Evolutionary conservation across 2,113 vertebrate species (phyloP).

Genomic region (Alces alces): DNA sequence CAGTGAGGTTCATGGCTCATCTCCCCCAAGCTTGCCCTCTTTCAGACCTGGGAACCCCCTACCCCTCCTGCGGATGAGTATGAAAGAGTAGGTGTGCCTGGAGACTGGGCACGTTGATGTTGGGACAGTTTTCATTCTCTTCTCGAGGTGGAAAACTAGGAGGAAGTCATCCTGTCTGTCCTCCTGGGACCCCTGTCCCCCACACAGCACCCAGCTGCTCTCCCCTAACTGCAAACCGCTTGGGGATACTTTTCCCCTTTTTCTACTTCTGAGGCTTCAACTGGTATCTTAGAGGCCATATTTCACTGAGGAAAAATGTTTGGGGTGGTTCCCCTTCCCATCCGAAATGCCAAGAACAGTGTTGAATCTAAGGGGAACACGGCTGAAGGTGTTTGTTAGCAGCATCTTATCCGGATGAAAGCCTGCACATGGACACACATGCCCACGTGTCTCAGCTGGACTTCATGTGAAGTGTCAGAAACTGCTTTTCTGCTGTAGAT

Average conservation of each 20-base stretch:
- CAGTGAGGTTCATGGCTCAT: accelerated
- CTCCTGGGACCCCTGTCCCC: not conserved
- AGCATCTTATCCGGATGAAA: too few relatives aligned
- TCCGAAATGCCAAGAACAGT: not conserved
- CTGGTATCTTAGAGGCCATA: not conserved
- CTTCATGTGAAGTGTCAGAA: not conserved
- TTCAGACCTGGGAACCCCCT: accelerated
- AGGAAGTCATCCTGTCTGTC: not conserved
- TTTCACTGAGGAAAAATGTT: not conserved
- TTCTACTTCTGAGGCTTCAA: not conserved
- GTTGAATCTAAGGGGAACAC: accelerated
- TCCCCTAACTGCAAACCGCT: not conserved
- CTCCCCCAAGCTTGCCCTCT: accelerated
- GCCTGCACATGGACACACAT: accelerated
- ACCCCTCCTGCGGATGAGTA: accelerated
- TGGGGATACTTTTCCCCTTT: not conserved
- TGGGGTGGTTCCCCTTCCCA: not conserved
- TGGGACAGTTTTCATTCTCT: accelerated
- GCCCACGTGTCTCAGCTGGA: not conserved
- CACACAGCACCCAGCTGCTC: accelerated
- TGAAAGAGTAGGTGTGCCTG: accelerated
- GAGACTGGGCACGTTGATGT: accelerated
- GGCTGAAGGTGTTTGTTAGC: not conserved
- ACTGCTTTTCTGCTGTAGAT: not conserved
- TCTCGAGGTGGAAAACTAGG: not conserved